Base-by-base conservation (phyloP, 2,113 vertebrate genomes). In the Oncorhynchus mykiss region DNA sequence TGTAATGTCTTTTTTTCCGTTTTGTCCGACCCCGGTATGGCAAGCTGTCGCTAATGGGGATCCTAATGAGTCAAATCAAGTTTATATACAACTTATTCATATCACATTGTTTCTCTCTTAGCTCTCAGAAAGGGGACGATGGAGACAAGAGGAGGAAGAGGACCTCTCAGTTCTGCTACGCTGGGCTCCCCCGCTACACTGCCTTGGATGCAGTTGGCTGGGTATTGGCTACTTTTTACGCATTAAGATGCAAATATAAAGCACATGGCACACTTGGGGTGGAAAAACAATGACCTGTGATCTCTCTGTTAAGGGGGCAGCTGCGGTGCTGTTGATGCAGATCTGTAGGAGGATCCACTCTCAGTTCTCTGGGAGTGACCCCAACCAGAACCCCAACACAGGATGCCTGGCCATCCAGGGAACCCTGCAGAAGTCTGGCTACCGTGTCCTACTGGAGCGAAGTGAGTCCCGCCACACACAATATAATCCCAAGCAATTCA, bases 121-220 rank as follows among this genome's bases (percentile, higher is more conserved):
- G 92, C n/a, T 92, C 91, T 73, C 88, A 91, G 64, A 88, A 81
- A 62, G 87, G 85, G 4, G 89, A 91, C 5, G 88, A 91, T 83
- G 86, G 84, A 65, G 85, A 88, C 75, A 78, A 84, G 67, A 90
- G 85, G 73, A 86, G 80, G 67, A 90, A 88, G 72, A 89, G 78
- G 45, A 92, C 88, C 0, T 92, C 88, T 78, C 88, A 90, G 62
- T 94, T 84, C 71, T 87, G 72, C 66, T 87, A 78, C 60, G 4
- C 89, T 3, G 83, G 87, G 59, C 80, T 94, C 73, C 92, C 89
- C 0, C 91, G 45, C 48, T 94, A 93, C 87, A 91, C 88, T 0
- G 90, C 92, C 8, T 83, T 95, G 74, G 94, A 95, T 82, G 94
- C 94, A 12, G 80, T 95, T 68, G 92, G 93, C 85, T 93, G 91